Evolutionary conservation across 2,797 vertebrate species (phyloP).

Genomic region (Dermochelys coriacea): DNA sequence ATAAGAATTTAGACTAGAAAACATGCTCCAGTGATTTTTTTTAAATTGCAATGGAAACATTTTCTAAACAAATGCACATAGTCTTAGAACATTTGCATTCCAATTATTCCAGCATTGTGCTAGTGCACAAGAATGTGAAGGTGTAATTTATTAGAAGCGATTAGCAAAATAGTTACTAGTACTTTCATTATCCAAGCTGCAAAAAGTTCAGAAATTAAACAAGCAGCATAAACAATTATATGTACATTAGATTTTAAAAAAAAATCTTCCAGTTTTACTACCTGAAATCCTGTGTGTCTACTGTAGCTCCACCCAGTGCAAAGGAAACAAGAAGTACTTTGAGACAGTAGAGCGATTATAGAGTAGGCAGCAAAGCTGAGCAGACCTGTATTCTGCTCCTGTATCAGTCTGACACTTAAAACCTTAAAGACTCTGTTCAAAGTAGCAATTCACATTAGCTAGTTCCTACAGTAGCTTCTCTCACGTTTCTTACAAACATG

Average conservation of each 20-base stretch:
- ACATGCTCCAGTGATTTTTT: neutral
- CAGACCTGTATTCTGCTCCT: neutral
- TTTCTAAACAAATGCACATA: neutral
- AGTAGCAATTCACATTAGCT: neutral
- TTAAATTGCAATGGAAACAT: neutral
- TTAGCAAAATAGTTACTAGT: neutral
- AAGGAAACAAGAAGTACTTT: neutral
- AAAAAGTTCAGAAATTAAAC: neutral
- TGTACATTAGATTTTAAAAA: neutral
- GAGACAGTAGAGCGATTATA: neutral
- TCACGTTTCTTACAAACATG: neutral
- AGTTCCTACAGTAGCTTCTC: neutral
- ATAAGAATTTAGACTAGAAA: neutral
- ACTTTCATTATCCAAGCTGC: neutral
- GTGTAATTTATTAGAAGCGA: neutral
- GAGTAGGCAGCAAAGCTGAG: neutral
- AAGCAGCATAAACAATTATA: neutral
- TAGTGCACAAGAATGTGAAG: neutral
- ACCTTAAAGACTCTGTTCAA: neutral
- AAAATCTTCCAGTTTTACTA: neutral
- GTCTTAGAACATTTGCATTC: neutral
- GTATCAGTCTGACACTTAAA: neutral
- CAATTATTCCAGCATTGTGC: neutral
- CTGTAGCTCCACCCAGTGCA: neutral
- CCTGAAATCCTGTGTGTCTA: neutral